These are phyloP conservation scores for Thyatira batis DNA, from an alignment of 2,888 invertebrate genomes.

Conservation along the genomic window DNA sequence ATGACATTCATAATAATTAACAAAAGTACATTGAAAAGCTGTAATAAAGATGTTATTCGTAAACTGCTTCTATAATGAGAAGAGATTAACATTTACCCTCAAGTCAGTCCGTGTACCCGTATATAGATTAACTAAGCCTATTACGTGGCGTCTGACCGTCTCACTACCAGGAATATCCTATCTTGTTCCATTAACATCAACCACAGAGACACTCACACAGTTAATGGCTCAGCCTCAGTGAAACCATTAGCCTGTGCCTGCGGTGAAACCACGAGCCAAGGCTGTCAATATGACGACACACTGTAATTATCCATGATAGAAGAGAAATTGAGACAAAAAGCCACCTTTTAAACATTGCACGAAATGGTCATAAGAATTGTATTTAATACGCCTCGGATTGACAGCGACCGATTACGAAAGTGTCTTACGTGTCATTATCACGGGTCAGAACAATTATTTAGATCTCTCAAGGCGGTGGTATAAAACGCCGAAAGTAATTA, in stretches of 20 bases:
- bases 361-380: neutral
- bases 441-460: too few species aligned
- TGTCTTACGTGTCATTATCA: too few species aligned
- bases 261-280: conserved; percentile 43
- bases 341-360: neutral
- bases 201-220: neutral
- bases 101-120: neutral
- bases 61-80: too few species aligned
- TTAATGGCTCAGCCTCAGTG: conserved; percentile 12
- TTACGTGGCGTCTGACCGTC: neutral
- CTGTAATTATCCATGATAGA: conserved; percentile 39
- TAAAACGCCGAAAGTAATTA: too few species aligned
- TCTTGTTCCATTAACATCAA: neutral
- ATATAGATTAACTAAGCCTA: neutral
- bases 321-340: conserved; percentile 43
- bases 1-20: too few species aligned
- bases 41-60: too few species aligned
- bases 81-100: too few species aligned
- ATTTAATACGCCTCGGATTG: neutral
- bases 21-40: too few species aligned
- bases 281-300: conserved; percentile 43
- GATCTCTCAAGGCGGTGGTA: too few species aligned
- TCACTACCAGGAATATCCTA: neutral
- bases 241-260: conserved; percentile 25
- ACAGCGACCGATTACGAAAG: neutral